Percentiles rank a stretch among this genome's conserved stretches.
phyloP scores from a whole-genome alignment of 2,888 invertebrate genomes.

The Drosophila sordidula region DNA sequence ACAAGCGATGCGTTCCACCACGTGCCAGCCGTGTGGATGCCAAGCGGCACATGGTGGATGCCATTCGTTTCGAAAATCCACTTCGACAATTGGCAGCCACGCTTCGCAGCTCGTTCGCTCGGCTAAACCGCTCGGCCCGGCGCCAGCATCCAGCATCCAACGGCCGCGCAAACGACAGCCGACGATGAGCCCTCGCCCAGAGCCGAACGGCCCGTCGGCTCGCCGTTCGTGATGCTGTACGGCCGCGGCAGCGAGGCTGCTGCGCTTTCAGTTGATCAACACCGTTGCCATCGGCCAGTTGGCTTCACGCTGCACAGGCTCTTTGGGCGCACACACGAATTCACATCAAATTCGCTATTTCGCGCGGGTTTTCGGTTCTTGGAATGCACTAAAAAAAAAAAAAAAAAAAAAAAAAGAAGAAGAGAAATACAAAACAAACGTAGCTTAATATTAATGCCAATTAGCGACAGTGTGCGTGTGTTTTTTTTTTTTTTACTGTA shows the following conservation, averaged over 20 bases:
- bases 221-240: conserved; percentile 17
- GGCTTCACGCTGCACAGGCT: conserved; percentile 33
- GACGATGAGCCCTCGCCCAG: not conserved
- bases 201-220: conserved; percentile 19
- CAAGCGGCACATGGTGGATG: conserved; percentile 81
- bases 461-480: conserved; percentile 2
- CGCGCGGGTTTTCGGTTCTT: conserved; percentile 35
- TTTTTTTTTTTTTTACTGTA: conserved; percentile 31
- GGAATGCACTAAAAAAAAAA: conserved; percentile 5
- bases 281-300: conserved; percentile 68
- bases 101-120: conserved; percentile 42
- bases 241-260: conserved; percentile 17
- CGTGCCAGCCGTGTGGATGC: conserved; percentile 62
- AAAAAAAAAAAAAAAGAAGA: no score
- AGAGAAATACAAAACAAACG: no score
- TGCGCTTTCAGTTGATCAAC: conserved; percentile 74
- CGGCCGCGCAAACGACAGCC: conserved; percentile 41
- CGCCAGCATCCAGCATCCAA: conserved; percentile 68
- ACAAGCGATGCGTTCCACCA: conserved; percentile 72
- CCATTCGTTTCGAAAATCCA: conserved; percentile 73
- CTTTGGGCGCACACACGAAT: not conserved
- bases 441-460: not conserved
- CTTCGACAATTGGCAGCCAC: conserved; percentile 82
- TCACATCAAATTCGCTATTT: conserved; percentile 1
- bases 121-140: conserved; percentile 34